Conservation (phyloP, 2,113 vertebrate species). For the Pelobates fuscus region DNA sequence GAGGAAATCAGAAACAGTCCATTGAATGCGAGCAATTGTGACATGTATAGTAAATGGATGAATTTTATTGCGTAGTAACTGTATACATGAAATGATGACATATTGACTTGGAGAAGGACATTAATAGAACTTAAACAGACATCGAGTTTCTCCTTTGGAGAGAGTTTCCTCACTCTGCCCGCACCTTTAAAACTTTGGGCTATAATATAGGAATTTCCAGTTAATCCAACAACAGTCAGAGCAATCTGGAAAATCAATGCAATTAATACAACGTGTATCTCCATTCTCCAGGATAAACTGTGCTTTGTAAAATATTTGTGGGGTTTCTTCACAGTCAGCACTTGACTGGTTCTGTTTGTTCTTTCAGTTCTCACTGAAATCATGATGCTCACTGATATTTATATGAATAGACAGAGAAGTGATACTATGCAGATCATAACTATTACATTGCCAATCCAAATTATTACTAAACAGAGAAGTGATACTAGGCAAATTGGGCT, state of each 20-base stretch:
- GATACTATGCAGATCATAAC: too few relatives aligned
- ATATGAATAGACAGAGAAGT: too few relatives aligned
- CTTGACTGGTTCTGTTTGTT: too few relatives aligned
- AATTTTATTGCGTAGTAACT: not conserved
- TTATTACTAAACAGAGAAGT: too few relatives aligned
- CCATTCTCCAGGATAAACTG: not conserved
- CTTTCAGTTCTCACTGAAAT: too few relatives aligned
- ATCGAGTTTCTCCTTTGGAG: not conserved
- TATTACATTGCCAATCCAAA: too few relatives aligned
- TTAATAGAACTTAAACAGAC: not conserved
- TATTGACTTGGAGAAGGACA: not conserved
- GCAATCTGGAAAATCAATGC: not conserved
- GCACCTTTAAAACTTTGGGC: not conserved
- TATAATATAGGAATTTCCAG: not conserved
- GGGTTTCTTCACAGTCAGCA: too few relatives aligned
- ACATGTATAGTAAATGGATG: not conserved
- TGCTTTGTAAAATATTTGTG: not conserved
- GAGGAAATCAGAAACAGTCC: not conserved
- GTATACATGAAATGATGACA: not conserved
- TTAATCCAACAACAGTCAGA: not conserved
- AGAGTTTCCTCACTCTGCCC: not conserved
- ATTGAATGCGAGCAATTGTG: not conserved
- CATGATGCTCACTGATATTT: too few relatives aligned
- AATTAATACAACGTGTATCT: not conserved
- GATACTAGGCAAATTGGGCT: too few relatives aligned